phyloP scores from a whole-genome alignment of 2,113 vertebrate genomes.

The human (Homo sapiens) region DNA sequence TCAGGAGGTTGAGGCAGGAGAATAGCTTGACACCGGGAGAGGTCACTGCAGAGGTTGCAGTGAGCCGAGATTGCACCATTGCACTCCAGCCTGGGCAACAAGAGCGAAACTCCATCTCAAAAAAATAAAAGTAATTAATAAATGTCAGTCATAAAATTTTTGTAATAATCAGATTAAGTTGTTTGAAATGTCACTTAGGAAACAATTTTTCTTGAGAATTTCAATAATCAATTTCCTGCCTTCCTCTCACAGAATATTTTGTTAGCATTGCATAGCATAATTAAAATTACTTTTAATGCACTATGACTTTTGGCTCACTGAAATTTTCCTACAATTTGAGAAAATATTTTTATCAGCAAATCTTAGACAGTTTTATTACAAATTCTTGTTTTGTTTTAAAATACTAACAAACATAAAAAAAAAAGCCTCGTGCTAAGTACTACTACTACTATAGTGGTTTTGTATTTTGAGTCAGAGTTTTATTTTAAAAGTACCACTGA shows the following conservation, averaged over 20 bases:
- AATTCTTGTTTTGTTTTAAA: slow-evolving; percentile 26
- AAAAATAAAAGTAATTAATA: neutral
- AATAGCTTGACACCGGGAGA: no score
- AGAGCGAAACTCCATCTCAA: no score
- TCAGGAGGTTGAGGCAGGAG: no score
- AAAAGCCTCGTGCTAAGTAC: neutral
- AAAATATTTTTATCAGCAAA: slow-evolving; percentile 8
- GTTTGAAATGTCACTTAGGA: slow-evolving; percentile 17
- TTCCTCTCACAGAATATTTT: neutral
- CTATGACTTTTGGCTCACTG: neutral
- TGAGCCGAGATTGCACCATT: no score
- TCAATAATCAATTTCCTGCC: slow-evolving; percentile 8
- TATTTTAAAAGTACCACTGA: neutral
- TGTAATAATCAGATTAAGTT: slow-evolving; percentile 29
- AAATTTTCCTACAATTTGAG: neutral
- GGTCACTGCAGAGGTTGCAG: no score
- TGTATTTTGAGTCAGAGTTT: neutral
- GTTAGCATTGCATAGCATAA: neutral
- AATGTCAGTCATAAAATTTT: neutral
- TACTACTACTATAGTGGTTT: neutral
- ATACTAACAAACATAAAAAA: neutral
- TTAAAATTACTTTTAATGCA: slow-evolving; percentile 40
- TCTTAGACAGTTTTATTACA: slow-evolving; percentile 22
- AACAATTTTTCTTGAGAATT: slow-evolving; percentile 35
- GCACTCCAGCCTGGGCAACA: no score